These are phyloP conservation scores for Rhadinocentrus ornatus DNA, from an alignment of 2,797 vertebrate genomes.

Conservation along the genomic window DNA sequence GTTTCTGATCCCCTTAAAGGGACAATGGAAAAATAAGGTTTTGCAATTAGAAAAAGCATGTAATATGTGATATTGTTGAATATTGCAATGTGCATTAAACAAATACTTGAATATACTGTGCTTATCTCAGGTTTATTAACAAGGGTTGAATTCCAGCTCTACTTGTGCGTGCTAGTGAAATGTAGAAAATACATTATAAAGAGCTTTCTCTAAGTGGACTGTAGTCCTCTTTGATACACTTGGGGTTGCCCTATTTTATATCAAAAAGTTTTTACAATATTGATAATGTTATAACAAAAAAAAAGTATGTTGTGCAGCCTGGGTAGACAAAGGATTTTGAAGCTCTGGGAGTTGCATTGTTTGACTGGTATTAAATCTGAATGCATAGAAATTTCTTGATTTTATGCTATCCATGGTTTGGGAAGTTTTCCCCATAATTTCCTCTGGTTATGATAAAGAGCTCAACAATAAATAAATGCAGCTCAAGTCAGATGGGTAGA, in stretches of 20 bases:
- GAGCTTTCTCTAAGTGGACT: too few species aligned
- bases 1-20: conserved; percentile 7
- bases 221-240: too few species aligned
- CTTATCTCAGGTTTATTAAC: neutral
- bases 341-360: neutral
- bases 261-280: too few species aligned
- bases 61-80: neutral
- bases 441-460: neutral
- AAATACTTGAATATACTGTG: neutral
- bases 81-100: neutral
- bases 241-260: too few species aligned
- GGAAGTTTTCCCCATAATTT: neutral
- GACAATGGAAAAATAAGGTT: neutral
- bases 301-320: too few species aligned
- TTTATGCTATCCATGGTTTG: neutral
- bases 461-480: neutral
- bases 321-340: neutral
- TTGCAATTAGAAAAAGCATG: neutral
- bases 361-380: neutral
- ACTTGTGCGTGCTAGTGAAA: too few species aligned
- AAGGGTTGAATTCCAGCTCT: too few species aligned
- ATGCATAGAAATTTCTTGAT: neutral
- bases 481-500: too few species aligned
- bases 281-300: too few species aligned
- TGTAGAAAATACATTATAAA: too few species aligned